A percentile compares a stretch with the other conserved stretches of the same genome.
Evolutionary conservation across 2,797 vertebrate genomes (phyloP).

Genomic region (Cyprinella venusta): DNA sequence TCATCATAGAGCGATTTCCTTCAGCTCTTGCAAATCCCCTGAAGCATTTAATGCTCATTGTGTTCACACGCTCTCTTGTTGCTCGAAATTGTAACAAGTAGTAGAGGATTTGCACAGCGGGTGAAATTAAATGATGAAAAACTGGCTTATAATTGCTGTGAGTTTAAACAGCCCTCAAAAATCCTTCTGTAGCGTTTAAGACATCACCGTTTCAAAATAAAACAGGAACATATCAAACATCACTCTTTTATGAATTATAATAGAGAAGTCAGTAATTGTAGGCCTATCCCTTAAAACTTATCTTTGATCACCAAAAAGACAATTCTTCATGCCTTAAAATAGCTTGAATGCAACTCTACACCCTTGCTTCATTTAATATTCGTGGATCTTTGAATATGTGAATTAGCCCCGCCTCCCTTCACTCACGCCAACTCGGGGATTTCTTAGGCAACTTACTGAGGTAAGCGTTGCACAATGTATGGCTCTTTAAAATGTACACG

Average conservation of each 20-base stretch:
- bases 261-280: not conserved
- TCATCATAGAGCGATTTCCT: conserved; percentile 37
- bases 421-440: too few species aligned
- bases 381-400: too few species aligned
- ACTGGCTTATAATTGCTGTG: not conserved
- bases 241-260: not conserved
- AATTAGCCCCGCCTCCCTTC: too few species aligned
- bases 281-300: too few species aligned
- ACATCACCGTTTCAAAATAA: not conserved
- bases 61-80: not conserved
- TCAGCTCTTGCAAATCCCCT: conserved; percentile 18
- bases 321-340: too few species aligned
- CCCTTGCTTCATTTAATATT: too few species aligned
- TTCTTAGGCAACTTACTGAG: too few species aligned
- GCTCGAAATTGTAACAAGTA: conserved; percentile 13
- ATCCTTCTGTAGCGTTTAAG: not conserved
- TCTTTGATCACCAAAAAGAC: too few species aligned
- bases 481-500: too few species aligned
- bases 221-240: not conserved
- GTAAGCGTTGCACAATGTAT: too few species aligned
- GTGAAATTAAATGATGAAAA: conserved; percentile 34
- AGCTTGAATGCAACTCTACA: too few species aligned
- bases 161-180: conserved; percentile 9
- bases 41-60: conserved; percentile 38
- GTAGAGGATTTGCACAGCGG: conserved; percentile 31